These are phyloP conservation scores for Synergus japonicus DNA, from an alignment of 2,888 invertebrate genomes.

Conservation along the genomic window DNA sequence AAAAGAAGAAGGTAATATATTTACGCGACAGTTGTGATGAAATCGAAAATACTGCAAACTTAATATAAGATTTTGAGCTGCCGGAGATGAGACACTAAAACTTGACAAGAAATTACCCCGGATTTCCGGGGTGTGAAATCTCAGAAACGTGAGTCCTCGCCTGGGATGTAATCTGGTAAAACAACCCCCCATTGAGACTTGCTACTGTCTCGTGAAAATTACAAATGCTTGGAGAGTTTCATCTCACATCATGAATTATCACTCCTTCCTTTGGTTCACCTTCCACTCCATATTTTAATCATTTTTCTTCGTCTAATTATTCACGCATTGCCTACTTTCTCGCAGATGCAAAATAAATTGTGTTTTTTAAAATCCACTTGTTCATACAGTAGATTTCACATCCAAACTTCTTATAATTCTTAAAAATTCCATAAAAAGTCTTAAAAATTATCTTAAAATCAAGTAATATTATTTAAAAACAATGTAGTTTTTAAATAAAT, in stretches of 20 bases:
- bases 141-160: conserved; percentile 26
- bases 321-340: not conserved
- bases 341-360: no score
- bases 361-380: no score
- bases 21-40: conserved; percentile 27
- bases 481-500: no score
- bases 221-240: conserved; percentile 9
- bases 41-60: conserved; percentile 24
- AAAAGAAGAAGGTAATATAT: not conserved
- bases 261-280: not conserved
- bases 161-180: conserved; percentile 23
- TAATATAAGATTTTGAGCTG: conserved; percentile 19
- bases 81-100: conserved; percentile 21
- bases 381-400: no score
- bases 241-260: conserved; percentile 18
- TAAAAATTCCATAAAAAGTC: no score
- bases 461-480: no score
- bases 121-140: conserved; percentile 27
- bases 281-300: not conserved
- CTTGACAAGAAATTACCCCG: conserved; percentile 32
- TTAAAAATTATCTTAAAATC: no score
- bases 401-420: not conserved
- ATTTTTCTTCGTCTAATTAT: not conserved
- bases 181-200: conserved; percentile 23
- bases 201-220: conserved; percentile 22